Percentiles rank a stretch among this genome's conserved stretches.
phyloP scores from a whole-genome alignment of 2,113 vertebrate species.

The Melospiza melodia region DNA sequence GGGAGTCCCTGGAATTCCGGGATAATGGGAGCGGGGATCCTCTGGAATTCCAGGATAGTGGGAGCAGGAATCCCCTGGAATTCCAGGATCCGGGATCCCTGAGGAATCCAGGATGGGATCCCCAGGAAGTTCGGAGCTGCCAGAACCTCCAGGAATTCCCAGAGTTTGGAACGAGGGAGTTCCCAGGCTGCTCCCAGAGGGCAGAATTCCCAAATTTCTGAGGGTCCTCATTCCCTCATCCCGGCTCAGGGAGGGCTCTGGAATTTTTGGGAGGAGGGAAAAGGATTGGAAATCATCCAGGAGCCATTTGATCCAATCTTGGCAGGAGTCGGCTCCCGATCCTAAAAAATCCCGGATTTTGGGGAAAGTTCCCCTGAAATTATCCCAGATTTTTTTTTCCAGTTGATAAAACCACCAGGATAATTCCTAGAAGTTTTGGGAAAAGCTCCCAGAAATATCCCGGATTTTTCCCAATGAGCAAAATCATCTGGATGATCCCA shows the following conservation, averaged over 20 bases:
- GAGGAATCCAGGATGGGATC: background rate
- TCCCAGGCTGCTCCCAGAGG: background rate
- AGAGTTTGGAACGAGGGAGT: background rate
- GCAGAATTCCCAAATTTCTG: background rate
- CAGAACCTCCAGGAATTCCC: background rate
- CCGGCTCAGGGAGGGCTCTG: background rate
- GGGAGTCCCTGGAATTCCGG: accelerated
- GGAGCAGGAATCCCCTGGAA: too few relatives aligned
- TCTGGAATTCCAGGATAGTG: background rate
- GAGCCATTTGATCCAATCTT: background rate
- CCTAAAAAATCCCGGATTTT: background rate
- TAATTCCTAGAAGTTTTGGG: too few relatives aligned
- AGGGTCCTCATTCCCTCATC: background rate
- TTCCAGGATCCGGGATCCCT: background rate
- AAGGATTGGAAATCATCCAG: background rate
- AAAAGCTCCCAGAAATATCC: too few relatives aligned
- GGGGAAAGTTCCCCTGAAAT: too few relatives aligned
- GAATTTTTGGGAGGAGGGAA: background rate
- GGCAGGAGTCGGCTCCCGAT: background rate
- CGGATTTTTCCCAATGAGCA: background rate
- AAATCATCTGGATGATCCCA: background rate
- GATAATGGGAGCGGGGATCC: background rate
- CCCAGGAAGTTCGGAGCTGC: background rate
- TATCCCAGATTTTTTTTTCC: too few relatives aligned
- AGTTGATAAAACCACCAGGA: too few relatives aligned